phyloP scores from a whole-genome alignment of 2,797 vertebrate genomes.

The Carduelis carduelis region DNA sequence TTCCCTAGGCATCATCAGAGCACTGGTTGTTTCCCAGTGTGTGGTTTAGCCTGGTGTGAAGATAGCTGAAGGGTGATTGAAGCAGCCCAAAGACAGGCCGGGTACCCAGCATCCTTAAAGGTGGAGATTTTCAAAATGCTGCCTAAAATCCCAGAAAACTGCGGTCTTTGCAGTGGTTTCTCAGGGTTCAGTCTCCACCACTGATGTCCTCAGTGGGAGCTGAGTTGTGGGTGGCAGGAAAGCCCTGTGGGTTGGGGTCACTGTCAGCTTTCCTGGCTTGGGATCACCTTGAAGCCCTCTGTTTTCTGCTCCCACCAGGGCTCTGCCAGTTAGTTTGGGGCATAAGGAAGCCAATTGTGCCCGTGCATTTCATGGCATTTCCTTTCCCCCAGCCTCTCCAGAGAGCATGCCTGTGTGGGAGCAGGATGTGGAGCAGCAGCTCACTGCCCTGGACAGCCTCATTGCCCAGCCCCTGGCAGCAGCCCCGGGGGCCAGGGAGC shows the following conservation, averaged over 20 bases:
- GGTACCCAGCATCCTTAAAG: neutral
- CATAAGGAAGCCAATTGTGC: neutral
- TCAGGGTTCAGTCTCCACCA: neutral
- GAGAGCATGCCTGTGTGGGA: neutral
- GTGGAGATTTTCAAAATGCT: neutral
- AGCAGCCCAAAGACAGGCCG: neutral
- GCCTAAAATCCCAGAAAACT: neutral
- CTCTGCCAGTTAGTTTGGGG: neutral
- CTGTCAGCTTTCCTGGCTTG: neutral
- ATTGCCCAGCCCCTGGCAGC: rapidly evolving
- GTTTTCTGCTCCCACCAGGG: neutral
- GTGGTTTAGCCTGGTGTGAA: neutral
- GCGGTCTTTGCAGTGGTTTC: neutral
- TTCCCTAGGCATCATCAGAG: neutral
- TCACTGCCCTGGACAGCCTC: neutral
- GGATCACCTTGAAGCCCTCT: neutral
- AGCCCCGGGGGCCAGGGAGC: rapidly evolving
- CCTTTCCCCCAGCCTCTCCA: neutral
- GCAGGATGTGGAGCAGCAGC: neutral
- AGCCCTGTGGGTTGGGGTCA: neutral
- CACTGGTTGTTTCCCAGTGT: neutral
- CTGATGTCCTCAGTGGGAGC: neutral
- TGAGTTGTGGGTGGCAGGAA: neutral
- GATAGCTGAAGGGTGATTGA: neutral
- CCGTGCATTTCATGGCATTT: rapidly evolving